Conservation (phyloP, 2,888 invertebrate genomes). For the Sturmia bella region DNA sequence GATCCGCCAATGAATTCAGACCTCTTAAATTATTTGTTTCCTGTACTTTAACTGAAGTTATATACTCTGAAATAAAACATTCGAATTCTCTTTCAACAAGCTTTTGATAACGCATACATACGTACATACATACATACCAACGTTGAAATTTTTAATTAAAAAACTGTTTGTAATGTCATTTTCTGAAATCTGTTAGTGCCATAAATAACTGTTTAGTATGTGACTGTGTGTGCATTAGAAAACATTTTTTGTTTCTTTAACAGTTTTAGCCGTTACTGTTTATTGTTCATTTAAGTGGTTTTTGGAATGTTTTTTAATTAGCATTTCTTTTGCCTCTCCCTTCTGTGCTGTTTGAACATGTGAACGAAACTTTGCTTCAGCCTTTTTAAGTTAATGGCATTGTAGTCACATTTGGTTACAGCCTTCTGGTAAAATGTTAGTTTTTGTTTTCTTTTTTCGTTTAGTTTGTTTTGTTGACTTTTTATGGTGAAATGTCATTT, state of each 20-base stretch:
- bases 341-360: background rate
- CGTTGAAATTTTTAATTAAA: too few relatives aligned
- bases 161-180: too few relatives aligned
- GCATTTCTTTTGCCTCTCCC: conserved; percentile 19
- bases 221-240: background rate
- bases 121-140: too few relatives aligned
- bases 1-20: too few relatives aligned
- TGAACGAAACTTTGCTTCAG: conserved; percentile 14
- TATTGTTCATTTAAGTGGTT: conserved; percentile 48
- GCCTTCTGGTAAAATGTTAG: conserved; percentile 26
- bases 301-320: conserved; percentile 59
- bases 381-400: conserved; percentile 42
- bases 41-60: too few relatives aligned
- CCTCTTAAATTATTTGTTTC: too few relatives aligned
- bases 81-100: too few relatives aligned
- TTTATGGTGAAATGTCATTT: conserved; percentile 53
- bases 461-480: conserved; percentile 7
- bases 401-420: conserved; percentile 47
- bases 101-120: too few relatives aligned
- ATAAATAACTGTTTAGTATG: too few relatives aligned
- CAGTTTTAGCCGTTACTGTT: conserved; percentile 14
- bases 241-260: conserved; percentile 28
- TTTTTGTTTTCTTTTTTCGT: conserved; percentile 12
- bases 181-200: too few relatives aligned
- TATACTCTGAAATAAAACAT: too few relatives aligned